Conservation (phyloP, 2,888 invertebrate species). For the Hydrotaea cyrtoneurina region DNA sequence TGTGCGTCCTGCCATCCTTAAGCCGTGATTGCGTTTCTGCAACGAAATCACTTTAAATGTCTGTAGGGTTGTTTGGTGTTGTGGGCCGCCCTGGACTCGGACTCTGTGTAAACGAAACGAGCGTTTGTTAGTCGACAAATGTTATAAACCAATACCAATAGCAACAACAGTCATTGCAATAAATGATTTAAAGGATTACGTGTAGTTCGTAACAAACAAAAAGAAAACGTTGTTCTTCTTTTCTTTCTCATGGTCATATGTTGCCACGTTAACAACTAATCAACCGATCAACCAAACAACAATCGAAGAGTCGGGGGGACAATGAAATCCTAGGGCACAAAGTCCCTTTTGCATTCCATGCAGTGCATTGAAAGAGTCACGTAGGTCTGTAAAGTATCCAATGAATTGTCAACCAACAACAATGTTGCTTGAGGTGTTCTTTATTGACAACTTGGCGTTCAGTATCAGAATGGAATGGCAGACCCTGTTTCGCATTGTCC, state of each 20-base stretch:
- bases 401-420: no score
- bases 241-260: not conserved
- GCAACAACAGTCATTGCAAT: not conserved
- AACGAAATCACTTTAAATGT: slow-evolving; percentile 9
- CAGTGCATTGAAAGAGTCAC: no score
- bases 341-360: no score
- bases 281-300: not conserved
- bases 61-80: slow-evolving; percentile 63
- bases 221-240: slow-evolving; percentile 23
- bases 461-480: no score
- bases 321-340: not conserved
- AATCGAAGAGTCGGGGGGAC: no score
- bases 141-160: not conserved
- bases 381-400: no score
- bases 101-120: slow-evolving; percentile 4
- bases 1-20: slow-evolving; percentile 18
- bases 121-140: slow-evolving; percentile 2
- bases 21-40: slow-evolving; percentile 1
- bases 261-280: not conserved
- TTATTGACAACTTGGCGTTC: no score
- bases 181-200: slow-evolving; percentile 29
- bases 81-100: not conserved
- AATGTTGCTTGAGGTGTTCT: no score
- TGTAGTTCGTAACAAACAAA: slow-evolving; percentile 5
- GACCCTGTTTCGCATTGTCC: no score